Base-by-base conservation (phyloP, 2,797 vertebrate species). In the Smutsia temminckii region DNA sequence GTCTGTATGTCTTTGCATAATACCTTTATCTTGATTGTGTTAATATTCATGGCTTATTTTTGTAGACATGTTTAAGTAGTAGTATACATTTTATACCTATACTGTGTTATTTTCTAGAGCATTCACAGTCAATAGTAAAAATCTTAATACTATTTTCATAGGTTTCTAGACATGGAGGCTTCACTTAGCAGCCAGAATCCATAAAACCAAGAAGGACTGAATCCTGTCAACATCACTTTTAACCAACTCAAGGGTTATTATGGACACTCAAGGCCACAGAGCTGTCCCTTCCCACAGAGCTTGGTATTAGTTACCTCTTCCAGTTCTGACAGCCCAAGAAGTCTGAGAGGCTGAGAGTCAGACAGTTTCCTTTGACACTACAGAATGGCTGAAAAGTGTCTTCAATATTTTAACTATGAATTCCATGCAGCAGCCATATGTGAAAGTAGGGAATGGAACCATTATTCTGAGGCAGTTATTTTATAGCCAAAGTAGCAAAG, bases 81-180 rank as follows among this genome's bases (percentile, higher is more conserved):
- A 79, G 21, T 80, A 89, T 88, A 78, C 11, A 72, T 94, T 91
- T 87, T 89, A 81, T 34, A 69, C 20, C 32, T 66, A 1, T 77
- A 91, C 69, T 93, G 9, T 68, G 37, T 90, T 85, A 40, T 97
- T 95, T 95, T 95, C 81, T 64, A 74, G 75, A 94, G n/a, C 46
- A 79, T 93, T 94, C 25, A 66, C 10, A 77, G 53, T 89, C 55
- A 40, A 40, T 78, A 37, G 21, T 92, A 93, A 93, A 96, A 95
- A 75, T 97, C 49, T 93, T 95, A 92, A 89, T 87, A 61, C 53
- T 94, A 32, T 81, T 88, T n/a, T 90, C n/a, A n/a, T 46, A 78
- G 59, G 32, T 72, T 95, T 95, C n/a, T 94, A 74, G 72, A 89
- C 21, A 37, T 91, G 6, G 23, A 95, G 68, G 53, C 49, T 89